Percentiles rank a stretch among this genome's conserved stretches.
phyloP scores from a whole-genome alignment of 2,888 invertebrate genomes.

The Lumbricus terrestris region DNA sequence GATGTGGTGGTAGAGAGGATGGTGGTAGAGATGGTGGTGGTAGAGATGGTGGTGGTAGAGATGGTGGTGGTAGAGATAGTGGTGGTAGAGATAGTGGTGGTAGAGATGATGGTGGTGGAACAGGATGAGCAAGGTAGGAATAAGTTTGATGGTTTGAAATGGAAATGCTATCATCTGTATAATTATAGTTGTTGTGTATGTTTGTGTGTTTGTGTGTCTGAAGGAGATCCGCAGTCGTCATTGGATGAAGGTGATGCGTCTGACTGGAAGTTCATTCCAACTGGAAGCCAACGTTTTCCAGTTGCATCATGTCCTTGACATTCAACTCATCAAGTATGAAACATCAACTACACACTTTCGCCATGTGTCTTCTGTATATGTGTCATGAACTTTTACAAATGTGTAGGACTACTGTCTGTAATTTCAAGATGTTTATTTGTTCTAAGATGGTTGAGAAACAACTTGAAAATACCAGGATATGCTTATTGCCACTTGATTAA shows the following conservation, averaged over 20 bases:
- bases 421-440: too few relatives aligned
- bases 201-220: slow-evolving; percentile 7
- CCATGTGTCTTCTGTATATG: too few relatives aligned
- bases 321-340: slow-evolving; percentile 57
- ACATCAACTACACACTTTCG: neutral
- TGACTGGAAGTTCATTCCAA: slow-evolving; percentile 57
- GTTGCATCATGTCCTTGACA: slow-evolving; percentile 55
- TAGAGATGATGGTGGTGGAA: neutral
- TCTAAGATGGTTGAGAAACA: too few relatives aligned
- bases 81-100: too few relatives aligned
- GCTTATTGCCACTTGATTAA: too few relatives aligned
- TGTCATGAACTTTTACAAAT: too few relatives aligned
- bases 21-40: too few relatives aligned
- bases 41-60: neutral
- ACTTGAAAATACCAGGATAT: too few relatives aligned
- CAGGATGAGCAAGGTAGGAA: neutral
- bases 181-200: neutral
- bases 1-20: neutral
- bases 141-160: too few relatives aligned
- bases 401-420: too few relatives aligned
- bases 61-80: neutral
- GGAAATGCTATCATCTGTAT: too few relatives aligned
- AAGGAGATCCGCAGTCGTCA: slow-evolving; percentile 60
- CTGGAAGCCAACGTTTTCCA: slow-evolving; percentile 59
- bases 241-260: slow-evolving; percentile 60